Evolutionary conservation across 2,888 invertebrate genomes (phyloP), one percentile per base, ranked within the genome.

Genomic region (Aricia artaxerxes): DNA sequence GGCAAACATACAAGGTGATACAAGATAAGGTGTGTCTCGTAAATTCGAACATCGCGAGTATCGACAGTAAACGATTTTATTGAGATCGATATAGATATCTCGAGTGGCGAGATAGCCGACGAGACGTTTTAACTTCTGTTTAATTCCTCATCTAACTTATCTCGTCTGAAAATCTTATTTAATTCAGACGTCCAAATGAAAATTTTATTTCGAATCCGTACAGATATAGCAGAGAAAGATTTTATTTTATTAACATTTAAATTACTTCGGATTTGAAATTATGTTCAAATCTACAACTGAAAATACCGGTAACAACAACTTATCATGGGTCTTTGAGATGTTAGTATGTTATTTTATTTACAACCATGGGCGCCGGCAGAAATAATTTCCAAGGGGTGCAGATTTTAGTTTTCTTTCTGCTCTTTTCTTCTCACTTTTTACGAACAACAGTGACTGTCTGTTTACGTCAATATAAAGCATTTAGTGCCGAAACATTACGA

Each of bases 21-120:
- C 53, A 76, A 76, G 76, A 79, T 79, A 77, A 76, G 76, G 35
- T 35, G 35, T 35, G 16, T 31, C 53, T 57, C 76, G 57, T 76
- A 57, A 76, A 76, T 49, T 49, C 57, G 76, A 57, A 35, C 13
- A 76, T 76, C 57, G 53, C 31, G 31, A 53, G 53, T 76, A 76
- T 76, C 31, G 76, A 35, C 76, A 53, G 53, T 57, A 57, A 76
- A 76, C 53, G 76, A 76, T 76, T 76, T 76, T 76, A 76, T 76
- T 57, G 76, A 53, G 35, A 53, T 76, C 76, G 35, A 76, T 76
- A 57, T 76, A 76, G 53, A 76, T 53, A 53, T 76, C 31, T 6
- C 57, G 31, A 35, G 76, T 24, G 44, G 73, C 5, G 13, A 76
- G 49, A 49, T 76, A 35, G 31, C 73, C 11, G 69, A 13, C 69